phyloP scores from a whole-genome alignment of 2,797 vertebrate genomes.

The Hafferia zeledoni region DNA sequence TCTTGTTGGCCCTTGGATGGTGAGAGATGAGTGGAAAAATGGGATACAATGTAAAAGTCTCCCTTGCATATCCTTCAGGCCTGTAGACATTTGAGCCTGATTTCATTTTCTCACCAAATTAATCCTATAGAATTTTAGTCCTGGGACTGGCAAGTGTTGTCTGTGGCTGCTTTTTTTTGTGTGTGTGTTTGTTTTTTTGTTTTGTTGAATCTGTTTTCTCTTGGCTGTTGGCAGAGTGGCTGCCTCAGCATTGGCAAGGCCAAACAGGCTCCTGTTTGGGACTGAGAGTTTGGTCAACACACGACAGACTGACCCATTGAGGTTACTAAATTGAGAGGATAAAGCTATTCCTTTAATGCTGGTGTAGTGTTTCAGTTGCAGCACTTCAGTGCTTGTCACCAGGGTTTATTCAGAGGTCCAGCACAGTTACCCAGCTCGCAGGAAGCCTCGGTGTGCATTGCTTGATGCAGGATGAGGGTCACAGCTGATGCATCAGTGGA shows the following conservation, averaged over 20 bases:
- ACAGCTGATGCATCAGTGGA: conserved; percentile 6
- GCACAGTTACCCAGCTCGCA: not conserved
- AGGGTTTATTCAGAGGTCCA: not conserved
- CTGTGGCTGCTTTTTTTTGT: not conserved
- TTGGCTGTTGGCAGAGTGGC: not conserved
- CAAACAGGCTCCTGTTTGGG: not conserved
- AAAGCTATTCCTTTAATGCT: conserved; percentile 53
- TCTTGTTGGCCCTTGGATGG: not conserved
- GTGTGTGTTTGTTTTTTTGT: not conserved
- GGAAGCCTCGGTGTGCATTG: not conserved
- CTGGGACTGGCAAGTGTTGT: not conserved
- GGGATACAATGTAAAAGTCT: not conserved
- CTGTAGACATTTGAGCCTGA: not conserved
- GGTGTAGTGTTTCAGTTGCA: conserved; percentile 35
- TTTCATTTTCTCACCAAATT: not conserved
- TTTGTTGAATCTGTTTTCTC: not conserved
- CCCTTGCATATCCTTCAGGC: not conserved
- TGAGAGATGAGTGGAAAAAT: not conserved
- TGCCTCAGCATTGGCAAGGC: not conserved
- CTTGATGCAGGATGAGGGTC: not conserved
- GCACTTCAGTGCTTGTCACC: not conserved
- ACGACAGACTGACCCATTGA: not conserved
- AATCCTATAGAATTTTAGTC: not conserved
- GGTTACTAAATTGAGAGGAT: conserved; percentile 50
- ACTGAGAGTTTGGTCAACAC: not conserved